These are phyloP conservation scores for Mormyrops boulengeri DNA, from an alignment of 2,797 vertebrate species.

Conservation along the genomic window DNA sequence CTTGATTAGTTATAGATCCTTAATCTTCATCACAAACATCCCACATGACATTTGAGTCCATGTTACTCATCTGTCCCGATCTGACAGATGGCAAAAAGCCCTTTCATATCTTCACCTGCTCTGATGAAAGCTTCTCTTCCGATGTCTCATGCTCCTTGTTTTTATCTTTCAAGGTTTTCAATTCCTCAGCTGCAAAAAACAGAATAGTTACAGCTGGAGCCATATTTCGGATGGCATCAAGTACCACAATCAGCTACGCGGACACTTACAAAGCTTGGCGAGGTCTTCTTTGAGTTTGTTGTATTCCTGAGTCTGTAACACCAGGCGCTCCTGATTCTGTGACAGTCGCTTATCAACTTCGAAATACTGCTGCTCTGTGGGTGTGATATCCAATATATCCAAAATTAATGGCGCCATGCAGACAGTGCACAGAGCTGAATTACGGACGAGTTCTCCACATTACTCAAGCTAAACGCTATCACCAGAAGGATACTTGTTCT, in stretches of 20 bases:
- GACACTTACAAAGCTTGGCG: conserved; percentile 74
- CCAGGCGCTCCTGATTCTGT: conserved; percentile 81
- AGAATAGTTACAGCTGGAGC: not conserved
- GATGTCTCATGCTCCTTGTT: conserved; percentile 64
- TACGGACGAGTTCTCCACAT: not conserved
- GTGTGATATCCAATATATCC: conserved; percentile 5
- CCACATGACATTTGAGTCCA: not conserved
- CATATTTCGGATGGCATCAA: not conserved
- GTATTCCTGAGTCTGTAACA: conserved; percentile 75
- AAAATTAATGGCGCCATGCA: not conserved
- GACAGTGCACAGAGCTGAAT: not conserved
- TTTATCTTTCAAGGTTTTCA: conserved; percentile 61
- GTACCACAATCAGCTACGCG: not conserved
- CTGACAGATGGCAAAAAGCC: not conserved
- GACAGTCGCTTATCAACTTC: conserved; percentile 82
- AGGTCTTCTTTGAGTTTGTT: conserved; percentile 75
- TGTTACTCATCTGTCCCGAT: not conserved
- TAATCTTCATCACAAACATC: not conserved
- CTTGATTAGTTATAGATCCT: not conserved
- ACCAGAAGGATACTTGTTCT: not conserved
- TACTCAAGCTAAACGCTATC: not conserved
- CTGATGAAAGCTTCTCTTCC: conserved; percentile 53
- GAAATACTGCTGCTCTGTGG: conserved; percentile 89
- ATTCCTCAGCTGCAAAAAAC: conserved; percentile 53
- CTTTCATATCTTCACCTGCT: conserved; percentile 58